Conservation (phyloP, 2,113 vertebrate genomes). For the Elgaria multicarinata region DNA sequence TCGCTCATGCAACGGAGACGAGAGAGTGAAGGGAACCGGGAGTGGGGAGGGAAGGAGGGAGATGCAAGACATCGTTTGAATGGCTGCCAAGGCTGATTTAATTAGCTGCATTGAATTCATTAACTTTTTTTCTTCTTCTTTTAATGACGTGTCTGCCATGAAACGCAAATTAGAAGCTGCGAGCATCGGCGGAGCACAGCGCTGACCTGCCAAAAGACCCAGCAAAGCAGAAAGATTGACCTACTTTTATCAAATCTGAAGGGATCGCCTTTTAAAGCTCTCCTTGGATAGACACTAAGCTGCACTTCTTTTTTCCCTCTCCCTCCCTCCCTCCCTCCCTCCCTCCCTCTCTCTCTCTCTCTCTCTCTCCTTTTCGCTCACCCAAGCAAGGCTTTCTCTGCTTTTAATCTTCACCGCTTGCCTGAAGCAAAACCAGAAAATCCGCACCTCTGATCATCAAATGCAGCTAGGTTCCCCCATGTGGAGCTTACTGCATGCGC, state of each 20-base stretch:
- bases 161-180: slow-evolving; percentile 36
- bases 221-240: slow-evolving; percentile 75
- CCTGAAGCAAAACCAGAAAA: slow-evolving; percentile 18
- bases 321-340: background rate
- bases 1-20: background rate
- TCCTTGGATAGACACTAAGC: fast-evolving
- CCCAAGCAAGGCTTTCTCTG: background rate
- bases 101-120: slow-evolving; percentile 69
- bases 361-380: background rate
- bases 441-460: slow-evolving; percentile 2
- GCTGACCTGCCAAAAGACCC: slow-evolving; percentile 60
- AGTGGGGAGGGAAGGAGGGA: slow-evolving; percentile 2
- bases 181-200: fast-evolving
- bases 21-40: background rate
- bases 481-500: fast-evolving
- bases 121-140: slow-evolving; percentile 58
- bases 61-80: slow-evolving; percentile 46
- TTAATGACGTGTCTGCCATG: slow-evolving; percentile 26
- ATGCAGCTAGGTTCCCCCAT: background rate
- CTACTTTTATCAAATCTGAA: slow-evolving; percentile 60
- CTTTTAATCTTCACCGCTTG: background rate
- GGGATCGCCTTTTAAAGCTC: slow-evolving; percentile 30
- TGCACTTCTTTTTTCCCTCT: background rate
- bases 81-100: slow-evolving; percentile 66
- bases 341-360: background rate